Conservation (phyloP, 2,888 invertebrate genomes). For the Hemaris fuciformis region DNA sequence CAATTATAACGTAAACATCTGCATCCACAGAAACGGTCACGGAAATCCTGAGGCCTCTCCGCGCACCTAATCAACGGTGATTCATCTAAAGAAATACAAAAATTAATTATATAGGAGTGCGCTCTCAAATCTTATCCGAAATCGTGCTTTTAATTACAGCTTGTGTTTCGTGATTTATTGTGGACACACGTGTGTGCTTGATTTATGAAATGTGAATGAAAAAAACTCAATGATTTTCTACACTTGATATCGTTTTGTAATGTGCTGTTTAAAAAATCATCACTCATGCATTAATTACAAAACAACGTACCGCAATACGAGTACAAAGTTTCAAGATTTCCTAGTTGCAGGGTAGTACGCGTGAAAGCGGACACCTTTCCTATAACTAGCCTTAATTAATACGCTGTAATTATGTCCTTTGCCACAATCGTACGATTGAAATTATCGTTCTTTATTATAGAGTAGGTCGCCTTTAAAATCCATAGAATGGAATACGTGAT, state of each 20-base stretch:
- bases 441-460: constrained; percentile 72
- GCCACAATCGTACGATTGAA: constrained; percentile 68
- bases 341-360: constrained; percentile 56
- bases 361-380: constrained; percentile 75
- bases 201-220: constrained; percentile 48
- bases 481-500: constrained; percentile 48
- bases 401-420: constrained; percentile 74
- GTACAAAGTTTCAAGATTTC: constrained; percentile 44
- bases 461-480: constrained; percentile 60
- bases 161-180: constrained; percentile 68
- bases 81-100: constrained; percentile 75
- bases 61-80: constrained; percentile 73
- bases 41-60: constrained; percentile 49
- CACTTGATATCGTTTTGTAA: constrained; percentile 26
- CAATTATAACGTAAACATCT: constrained; percentile 76
- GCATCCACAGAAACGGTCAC: constrained; percentile 62
- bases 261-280: constrained; percentile 34
- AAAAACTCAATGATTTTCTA: constrained; percentile 24
- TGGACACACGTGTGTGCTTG: constrained; percentile 60
- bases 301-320: constrained; percentile 49
- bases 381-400: constrained; percentile 70
- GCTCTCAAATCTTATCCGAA: constrained; percentile 69
- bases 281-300: constrained; percentile 50
- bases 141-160: constrained; percentile 75
- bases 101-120: constrained; percentile 75